These are phyloP conservation scores for Lates japonicus DNA, from an alignment of 2,797 vertebrate genomes.

Conservation along the genomic window DNA sequence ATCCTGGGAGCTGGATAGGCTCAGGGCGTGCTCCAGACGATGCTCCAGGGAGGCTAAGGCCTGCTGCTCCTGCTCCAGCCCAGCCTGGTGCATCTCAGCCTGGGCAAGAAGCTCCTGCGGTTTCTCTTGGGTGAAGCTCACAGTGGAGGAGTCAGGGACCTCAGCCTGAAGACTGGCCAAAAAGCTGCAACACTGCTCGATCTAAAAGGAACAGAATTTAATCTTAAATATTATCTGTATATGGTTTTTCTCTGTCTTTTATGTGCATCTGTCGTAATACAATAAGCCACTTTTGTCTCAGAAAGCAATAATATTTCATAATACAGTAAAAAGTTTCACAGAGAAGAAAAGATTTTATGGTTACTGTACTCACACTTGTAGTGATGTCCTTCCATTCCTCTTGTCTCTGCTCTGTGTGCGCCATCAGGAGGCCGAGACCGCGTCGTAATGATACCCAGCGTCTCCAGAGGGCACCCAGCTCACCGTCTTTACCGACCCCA, in stretches of 20 bases:
- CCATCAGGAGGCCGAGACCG: conserved; percentile 82
- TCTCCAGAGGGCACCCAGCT: conserved; percentile 86
- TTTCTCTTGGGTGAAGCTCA: conserved; percentile 81
- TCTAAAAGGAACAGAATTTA: conserved; percentile 45
- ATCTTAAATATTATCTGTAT: neutral
- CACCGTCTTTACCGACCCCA: conserved; percentile 68
- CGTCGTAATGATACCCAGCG: conserved; percentile 87
- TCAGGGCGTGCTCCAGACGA: conserved; percentile 82
- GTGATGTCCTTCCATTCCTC: conserved; percentile 91
- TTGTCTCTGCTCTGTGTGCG: conserved; percentile 85
- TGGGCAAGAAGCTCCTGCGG: conserved; percentile 84
- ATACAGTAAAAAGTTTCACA: neutral
- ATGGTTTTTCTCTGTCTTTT: neutral
- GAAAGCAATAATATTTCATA: neutral
- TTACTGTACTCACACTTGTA: conserved; percentile 86
- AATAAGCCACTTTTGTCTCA: neutral
- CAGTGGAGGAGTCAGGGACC: conserved; percentile 82
- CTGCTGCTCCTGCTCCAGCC: conserved; percentile 86
- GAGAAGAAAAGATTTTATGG: neutral
- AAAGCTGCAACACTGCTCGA: conserved; percentile 90
- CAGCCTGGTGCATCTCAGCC: conserved; percentile 82
- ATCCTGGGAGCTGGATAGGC: conserved; percentile 62
- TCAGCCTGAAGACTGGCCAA: conserved; percentile 90
- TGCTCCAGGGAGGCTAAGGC: conserved; percentile 87
- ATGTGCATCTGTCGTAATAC: neutral